Evolutionary conservation across 2,888 invertebrate genomes (phyloP), one percentile per base, ranked within the genome.

Genomic region (Conchocele bisecta): DNA sequence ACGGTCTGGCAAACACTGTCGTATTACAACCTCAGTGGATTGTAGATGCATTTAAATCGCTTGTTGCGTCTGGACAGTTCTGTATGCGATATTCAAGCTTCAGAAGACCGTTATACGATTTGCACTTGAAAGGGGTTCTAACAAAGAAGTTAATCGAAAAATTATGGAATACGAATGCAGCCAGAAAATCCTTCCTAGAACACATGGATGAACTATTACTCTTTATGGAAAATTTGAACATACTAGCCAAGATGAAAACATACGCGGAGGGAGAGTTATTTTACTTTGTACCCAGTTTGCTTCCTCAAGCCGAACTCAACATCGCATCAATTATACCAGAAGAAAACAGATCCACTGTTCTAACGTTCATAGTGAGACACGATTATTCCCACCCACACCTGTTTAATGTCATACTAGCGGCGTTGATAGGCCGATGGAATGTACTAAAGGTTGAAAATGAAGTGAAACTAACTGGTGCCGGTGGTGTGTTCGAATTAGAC

Each of bases 1-100:
- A 9, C 22, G 41, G 41, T 5, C 31, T 58, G 11, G 39, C 41
- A 7, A 24, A 44, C 3, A 20, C 39, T 7, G 58, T 58, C 15
- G 46, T 58, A 5, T 26, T 58, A 4, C 20, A 33, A 2, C 44
- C 58, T 2, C 44, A 33, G 17, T 58, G 26, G 26, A 26, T 58
- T 6, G 26, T 58, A 5, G 58, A 58, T 58, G 58, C 46, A 9
- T 58, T 58, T 26, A 58, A 46, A 46, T 29, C 41, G 22, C 11
- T 58, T 22, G 22, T 46, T 9, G 13, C 42, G 3, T 13, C 44
- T 48, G 15, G 9, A 7, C 29, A 28, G 3, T 15, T 9, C 5
- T 48, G 3, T 4, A n/a, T 28, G 3, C 48, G 48, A 7, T 5
- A 26, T 26, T 7, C 6, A 13, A 26, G 24, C 13, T 26, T 48